Percentiles rank a stretch among this genome's conserved stretches.
Evolutionary conservation across 2,113 vertebrate genomes (phyloP).

Genomic region (Nicator chloris): DNA sequence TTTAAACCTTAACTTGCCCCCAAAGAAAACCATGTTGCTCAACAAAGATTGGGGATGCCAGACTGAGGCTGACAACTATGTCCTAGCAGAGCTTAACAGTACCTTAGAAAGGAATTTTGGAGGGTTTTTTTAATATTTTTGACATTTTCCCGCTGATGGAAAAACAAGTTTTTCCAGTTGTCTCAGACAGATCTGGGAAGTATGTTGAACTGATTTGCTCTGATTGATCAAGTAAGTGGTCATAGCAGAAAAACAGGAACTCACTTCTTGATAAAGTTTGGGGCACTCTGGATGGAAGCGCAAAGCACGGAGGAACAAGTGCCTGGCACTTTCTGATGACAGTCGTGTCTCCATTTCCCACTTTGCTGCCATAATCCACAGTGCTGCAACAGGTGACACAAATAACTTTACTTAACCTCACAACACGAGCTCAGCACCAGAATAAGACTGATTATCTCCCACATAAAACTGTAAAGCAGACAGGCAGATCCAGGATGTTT

Average conservation of each 20-base stretch:
- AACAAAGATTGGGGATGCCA: not conserved
- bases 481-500: not conserved
- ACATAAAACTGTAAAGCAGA: not conserved
- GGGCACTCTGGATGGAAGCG: constrained; percentile 91
- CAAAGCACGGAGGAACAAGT: constrained; percentile 91
- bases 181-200: not conserved
- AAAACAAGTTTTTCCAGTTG: not conserved
- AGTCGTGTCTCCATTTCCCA: constrained; percentile 92
- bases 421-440: not conserved
- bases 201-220: not conserved
- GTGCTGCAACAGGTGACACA: constrained; percentile 61
- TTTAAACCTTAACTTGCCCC: not conserved
- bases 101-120: not conserved
- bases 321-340: constrained; percentile 93
- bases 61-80: not conserved
- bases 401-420: not conserved
- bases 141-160: not conserved
- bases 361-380: constrained; percentile 98
- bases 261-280: constrained; percentile 94
- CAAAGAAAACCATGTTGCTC: not conserved
- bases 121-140: not conserved
- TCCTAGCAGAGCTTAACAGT: not conserved
- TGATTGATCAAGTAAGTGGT: not conserved
- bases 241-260: not conserved
- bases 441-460: not conserved